These are phyloP conservation scores for Oncorhynchus mykiss DNA, from an alignment of 2,113 vertebrate species.

Conservation along the genomic window DNA sequence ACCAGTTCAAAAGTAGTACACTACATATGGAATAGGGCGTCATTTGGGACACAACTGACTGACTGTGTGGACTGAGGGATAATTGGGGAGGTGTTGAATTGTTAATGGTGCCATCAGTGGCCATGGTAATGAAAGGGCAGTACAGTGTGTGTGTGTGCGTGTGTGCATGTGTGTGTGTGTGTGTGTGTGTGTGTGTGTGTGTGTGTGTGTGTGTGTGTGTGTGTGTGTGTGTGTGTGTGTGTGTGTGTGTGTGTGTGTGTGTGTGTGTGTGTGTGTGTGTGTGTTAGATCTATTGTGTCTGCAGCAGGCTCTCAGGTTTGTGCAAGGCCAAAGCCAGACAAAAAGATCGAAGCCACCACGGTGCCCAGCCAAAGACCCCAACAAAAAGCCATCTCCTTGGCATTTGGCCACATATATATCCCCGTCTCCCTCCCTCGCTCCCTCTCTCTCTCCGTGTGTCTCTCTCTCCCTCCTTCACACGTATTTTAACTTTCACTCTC, in stretches of 20 bases:
- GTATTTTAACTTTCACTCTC: no score
- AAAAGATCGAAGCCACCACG: conserved; percentile 69
- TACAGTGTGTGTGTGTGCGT: conserved; percentile 5
- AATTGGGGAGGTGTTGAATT: conserved; percentile 76
- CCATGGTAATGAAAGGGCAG: conserved; percentile 76
- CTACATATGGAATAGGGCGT: no score
- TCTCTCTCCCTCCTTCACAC: not conserved
- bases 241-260: conserved; percentile 46
- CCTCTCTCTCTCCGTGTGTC: not conserved
- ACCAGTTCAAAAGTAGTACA: no score
- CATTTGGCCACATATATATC: conserved; percentile 58
- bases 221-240: not conserved
- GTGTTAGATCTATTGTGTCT: conserved; percentile 72
- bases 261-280: conserved; percentile 20
- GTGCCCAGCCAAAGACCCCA: conserved; percentile 62
- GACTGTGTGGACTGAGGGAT: conserved; percentile 62
- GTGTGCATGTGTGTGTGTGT: not conserved
- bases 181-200: not conserved
- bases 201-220: not conserved
- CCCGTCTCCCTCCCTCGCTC: not conserved
- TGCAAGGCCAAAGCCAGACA: conserved; percentile 72
- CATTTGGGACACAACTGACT: conserved; percentile 26
- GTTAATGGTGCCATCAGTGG: conserved; percentile 77
- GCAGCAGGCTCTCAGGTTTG: conserved; percentile 57
- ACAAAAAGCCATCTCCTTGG: conserved; percentile 73